A percentile compares a stretch with the other conserved stretches of the same genome.
Conservation (phyloP, 2,888 invertebrate species). For the Oxyteleia sp. region DNA sequence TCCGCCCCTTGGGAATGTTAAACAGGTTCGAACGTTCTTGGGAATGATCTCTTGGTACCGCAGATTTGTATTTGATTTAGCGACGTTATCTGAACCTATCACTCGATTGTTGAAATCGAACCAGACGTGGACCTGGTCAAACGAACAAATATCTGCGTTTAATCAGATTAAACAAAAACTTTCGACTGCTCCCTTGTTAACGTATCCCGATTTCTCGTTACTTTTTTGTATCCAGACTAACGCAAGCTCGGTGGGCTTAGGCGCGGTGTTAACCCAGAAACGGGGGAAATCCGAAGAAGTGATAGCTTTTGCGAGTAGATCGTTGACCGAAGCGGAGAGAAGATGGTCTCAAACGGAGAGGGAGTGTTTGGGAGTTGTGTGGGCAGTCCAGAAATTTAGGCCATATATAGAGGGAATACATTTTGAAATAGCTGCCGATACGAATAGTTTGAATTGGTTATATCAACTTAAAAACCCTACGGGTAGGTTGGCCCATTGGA, state of each 20-base stretch:
- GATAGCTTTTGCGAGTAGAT: background rate
- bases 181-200: no score
- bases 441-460: background rate
- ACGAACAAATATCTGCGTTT: background rate
- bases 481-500: constrained; percentile 7
- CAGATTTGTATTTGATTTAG: background rate
- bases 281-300: background rate
- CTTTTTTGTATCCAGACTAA: no score
- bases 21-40: background rate
- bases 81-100: background rate
- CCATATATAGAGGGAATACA: background rate
- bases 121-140: background rate
- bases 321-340: background rate
- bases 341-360: background rate
- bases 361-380: constrained; percentile 13
- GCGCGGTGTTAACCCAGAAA: background rate
- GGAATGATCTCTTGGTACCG: constrained; percentile 10
- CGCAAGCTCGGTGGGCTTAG: no score
- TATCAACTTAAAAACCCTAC: background rate
- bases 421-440: background rate
- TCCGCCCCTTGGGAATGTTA: background rate
- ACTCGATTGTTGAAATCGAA: background rate
- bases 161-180: background rate
- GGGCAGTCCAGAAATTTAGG: constrained; percentile 3
- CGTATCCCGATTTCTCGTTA: no score